These are phyloP conservation scores for Anthopleura sola DNA, from an alignment of 64 coral and sea anemone genomes.

Conservation along the genomic window DNA sequence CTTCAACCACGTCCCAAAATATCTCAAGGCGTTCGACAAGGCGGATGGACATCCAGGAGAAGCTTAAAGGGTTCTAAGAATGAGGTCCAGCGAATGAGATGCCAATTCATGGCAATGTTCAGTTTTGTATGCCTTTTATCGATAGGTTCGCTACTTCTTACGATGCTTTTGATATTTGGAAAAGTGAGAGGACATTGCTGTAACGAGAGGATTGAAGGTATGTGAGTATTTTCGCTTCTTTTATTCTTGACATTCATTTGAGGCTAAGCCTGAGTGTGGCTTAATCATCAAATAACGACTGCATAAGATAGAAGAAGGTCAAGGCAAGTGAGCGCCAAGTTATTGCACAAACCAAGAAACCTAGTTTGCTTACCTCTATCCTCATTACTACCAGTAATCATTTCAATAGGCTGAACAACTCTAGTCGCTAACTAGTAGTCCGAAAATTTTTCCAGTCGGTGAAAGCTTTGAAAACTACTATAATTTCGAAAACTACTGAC, in stretches of 20 bases:
- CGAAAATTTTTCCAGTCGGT: no score
- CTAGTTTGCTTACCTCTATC: neutral
- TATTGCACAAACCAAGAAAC: neutral
- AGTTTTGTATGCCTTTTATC: neutral
- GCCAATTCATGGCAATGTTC: neutral
- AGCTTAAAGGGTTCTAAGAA: neutral
- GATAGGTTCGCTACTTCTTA: neutral
- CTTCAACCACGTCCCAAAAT: neutral
- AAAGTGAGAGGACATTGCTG: neutral
- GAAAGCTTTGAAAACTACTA: no score
- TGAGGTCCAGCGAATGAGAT: neutral
- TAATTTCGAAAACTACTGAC: no score
- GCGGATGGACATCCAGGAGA: neutral
- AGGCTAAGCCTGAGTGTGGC: neutral
- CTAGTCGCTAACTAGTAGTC: no score
- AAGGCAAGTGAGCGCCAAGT: neutral
- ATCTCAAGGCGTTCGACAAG: neutral
- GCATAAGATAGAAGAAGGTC: neutral
- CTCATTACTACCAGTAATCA: neutral
- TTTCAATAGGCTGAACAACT: neutral
- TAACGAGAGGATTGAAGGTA: neutral
- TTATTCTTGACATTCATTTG: neutral
- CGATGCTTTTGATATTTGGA: neutral
- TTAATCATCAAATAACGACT: neutral
- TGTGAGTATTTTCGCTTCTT: neutral